Evolutionary conservation across 2,113 vertebrate genomes (phyloP), one percentile per base, ranked within the genome.

Genomic region (Myrmophylax atrothorax): DNA sequence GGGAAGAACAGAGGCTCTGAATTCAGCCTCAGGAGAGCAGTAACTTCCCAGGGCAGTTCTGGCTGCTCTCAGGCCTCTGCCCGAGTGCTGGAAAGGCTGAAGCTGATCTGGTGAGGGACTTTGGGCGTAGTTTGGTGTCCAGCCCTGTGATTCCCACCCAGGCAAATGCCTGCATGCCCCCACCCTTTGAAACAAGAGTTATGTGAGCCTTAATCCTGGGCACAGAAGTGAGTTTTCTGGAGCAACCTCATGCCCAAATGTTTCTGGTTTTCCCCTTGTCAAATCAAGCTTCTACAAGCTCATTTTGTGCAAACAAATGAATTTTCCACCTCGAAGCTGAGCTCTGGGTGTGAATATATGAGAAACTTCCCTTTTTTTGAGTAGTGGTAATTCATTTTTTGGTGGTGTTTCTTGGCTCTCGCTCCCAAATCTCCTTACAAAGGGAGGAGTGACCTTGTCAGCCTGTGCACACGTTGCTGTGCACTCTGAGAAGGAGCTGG

Each of bases 221-320:
- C 60, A 17, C 8, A 8, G 53, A 29, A n/a, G 18, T 1, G 53
- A 82, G 37, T 58, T 38, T 66, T 35, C 44, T 52, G 50, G 50
- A 52, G 50, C 0, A 1, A 75, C 56, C 2, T 1, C 19, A 1
- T 3, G 20, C 25, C 28, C 24, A 3, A 31, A 15, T 1, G 40
- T 46, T 38, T 8, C 19, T 37, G 63, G 55, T 42, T 87, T 18
- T 28, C 46, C 23, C 53, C 52, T 50, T 29, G 16, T 74, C 2
- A 1, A 44, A 50, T 29, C 31, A 14, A 64, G 19, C 59, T 69
- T 14, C 91, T 46, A 2, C 53, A 35, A 18, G 29, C 53, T 35
- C 6, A 5, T 29, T 20, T 20, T 56, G 75, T 68, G 53, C 75
- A 69, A 62, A n/a, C 20, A 66, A n/a, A 26, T 35, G 26, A 22